Base-by-base conservation (phyloP, 1,140 invertebrate species). In the Micrasema minimum region DNA sequence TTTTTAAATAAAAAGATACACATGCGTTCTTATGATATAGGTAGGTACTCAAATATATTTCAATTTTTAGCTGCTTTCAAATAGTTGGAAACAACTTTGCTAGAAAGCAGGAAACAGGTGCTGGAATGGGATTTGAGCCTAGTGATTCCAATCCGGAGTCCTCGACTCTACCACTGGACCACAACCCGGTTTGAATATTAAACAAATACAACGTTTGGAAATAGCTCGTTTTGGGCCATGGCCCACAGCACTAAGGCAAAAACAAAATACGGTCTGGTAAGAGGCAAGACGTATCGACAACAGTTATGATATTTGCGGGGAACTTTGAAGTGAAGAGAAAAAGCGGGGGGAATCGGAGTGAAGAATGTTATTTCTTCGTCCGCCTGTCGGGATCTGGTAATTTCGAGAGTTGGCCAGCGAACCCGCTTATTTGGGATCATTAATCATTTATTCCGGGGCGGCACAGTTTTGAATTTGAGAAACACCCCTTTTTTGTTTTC, bases 391-490 rank as follows among this genome's bases (percentile, higher is more conserved):
- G 9, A 16, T 20, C 41, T 26, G 65, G 48, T 37, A 53, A 37
- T 53, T 41, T 38, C 31, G 43, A 18, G 43, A 66, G 62, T 16
- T 51, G 69, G 41, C 14, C 16, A 23, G 16, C 59, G 38, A 20
- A 71, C 71, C 71, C 57, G 65, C 65, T 72, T 72, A 72, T 72
- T 72, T 72, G 53, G 55, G 9, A 64, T 64, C 71, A 72, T 72
- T 72, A 72, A 72, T 72, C 71, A 72, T 72, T 37, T 46, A 68
- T 68, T 51, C 46, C 64, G 45, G 14, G 61, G 51, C 62, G 71
- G 71, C 71, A 72, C 71, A 72, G 55, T 72, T 72, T 72, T 68
- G 57, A 72, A 72, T 68, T 72, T 68, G 57, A 64, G 57, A 72
- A 68, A 62, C 55, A 72, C 61, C 71, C 71, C 65, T 72, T 72